A percentile compares a stretch with the other conserved stretches of the same genome.
phyloP scores from a whole-genome alignment of 2,888 invertebrate species.

The Vandiemenella viatica region DNA sequence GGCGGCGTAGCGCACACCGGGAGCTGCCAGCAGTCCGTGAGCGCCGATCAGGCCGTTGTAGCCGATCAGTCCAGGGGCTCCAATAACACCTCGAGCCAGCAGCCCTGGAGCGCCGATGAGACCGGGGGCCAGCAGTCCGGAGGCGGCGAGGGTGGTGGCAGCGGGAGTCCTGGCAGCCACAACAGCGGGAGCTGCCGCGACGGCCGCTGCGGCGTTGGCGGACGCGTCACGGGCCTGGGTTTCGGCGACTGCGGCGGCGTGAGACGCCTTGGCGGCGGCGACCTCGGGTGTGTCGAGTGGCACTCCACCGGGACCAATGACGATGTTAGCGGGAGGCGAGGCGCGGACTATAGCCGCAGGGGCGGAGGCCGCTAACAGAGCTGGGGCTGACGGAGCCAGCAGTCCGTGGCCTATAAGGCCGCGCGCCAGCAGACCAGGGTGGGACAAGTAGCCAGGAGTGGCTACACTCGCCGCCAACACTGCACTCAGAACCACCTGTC shows the following conservation, averaged over 20 bases:
- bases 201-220: background rate
- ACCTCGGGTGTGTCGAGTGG: conserved; percentile 31
- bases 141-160: background rate
- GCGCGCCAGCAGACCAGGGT: background rate
- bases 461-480: background rate
- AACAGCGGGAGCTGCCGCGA: background rate
- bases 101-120: background rate
- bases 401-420: too few species aligned
- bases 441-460: background rate
- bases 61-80: background rate
- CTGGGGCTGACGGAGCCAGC: too few species aligned
- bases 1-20: background rate
- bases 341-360: background rate
- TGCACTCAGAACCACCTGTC: background rate
- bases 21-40: too few species aligned
- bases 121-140: background rate
- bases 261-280: conserved; percentile 36
- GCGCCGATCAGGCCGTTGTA: background rate
- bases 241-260: conserved; percentile 22
- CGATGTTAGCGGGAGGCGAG: conserved; percentile 7
- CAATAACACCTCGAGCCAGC: background rate
- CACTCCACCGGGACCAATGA: conserved; percentile 5
- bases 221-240: background rate
- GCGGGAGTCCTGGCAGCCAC: background rate
- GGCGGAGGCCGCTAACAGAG: background rate